Base-by-base conservation (phyloP, 2,113 vertebrate species). In the Oxygymnocypris stewartii region DNA sequence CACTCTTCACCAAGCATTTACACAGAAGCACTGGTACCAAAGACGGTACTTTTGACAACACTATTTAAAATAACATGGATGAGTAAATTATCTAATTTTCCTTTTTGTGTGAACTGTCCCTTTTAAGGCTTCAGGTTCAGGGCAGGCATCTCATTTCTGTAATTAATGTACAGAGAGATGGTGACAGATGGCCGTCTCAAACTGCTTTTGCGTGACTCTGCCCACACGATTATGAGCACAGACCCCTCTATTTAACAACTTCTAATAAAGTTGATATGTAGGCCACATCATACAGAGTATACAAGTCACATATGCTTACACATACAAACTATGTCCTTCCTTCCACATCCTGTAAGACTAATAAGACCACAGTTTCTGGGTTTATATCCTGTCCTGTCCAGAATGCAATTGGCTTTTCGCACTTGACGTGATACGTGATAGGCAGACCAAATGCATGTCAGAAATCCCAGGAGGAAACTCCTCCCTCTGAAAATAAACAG, bases 161-260 rank as follows among this genome's bases (percentile, higher is more conserved):
- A 14, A 75, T 85, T 40, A 59, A 85, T 23, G 31, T 40, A 71
- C 67, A 71, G 73, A 79, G 37, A 84, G 90, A 59, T 25, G 85
- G 89, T 91, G 92, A 90, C 92, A 93, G 93, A 93, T 93, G 91
- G 91, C 90, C 90, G 85, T 88, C 85, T 89, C 83, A 85, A 92
- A 89, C 61, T 91, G 90, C 80, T 51, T 80, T 87, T 88, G 59
- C 31, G 25, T 85, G 74, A 85, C 82, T 86, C 86, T 86, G 25
- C 91, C 90, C 88, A 91, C 90, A 85, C 20, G 73, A 89, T 90
- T 91, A 90, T 90, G 88, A 92, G 79, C 40, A 75, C 83, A 54
- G 25, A 44, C 14, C 77, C 37, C 49, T 75, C 28, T 86, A 49
- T 86, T 51, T 63, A 79, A 18, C 35, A 12, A 61, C 61, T 77